Evolutionary conservation across 2,888 invertebrate genomes (phyloP).

Genomic region (Mantis religiosa): DNA sequence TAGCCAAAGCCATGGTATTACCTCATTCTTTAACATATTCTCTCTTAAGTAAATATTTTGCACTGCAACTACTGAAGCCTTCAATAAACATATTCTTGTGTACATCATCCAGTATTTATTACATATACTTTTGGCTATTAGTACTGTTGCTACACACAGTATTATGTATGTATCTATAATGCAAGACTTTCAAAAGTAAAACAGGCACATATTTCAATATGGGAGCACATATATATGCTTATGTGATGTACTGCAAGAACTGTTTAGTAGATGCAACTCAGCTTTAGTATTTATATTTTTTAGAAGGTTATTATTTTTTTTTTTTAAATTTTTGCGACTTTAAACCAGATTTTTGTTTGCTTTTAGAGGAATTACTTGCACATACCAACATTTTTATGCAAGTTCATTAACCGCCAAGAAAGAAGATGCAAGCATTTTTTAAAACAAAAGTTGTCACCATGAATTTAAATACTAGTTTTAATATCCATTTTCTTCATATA

Average conservation of each 20-base stretch:
- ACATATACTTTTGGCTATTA: neutral
- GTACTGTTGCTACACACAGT: neutral
- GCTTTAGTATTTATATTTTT: neutral
- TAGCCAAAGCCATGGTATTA: neutral
- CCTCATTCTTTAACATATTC: neutral
- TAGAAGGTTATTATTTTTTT: neutral
- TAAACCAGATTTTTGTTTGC: neutral
- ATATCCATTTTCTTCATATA: neutral
- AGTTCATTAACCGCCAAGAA: neutral
- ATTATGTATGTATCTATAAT: neutral
- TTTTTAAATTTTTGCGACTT: constrained; percentile 4
- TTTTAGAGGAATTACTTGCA: constrained; percentile 21
- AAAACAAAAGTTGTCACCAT: constrained; percentile 9
- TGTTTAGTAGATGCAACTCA: neutral
- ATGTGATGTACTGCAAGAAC: constrained; percentile 1
- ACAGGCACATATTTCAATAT: neutral
- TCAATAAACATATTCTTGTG: constrained; percentile 7
- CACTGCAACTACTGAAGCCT: constrained; percentile 5
- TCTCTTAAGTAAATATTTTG: neutral
- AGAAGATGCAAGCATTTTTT: constrained; percentile 7
- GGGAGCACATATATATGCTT: neutral
- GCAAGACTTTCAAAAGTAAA: neutral
- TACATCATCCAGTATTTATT: neutral
- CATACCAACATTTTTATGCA: neutral
- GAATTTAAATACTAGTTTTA: neutral